phyloP scores from a whole-genome alignment of 2,797 vertebrate species.

The Sarcoramphus papa region DNA sequence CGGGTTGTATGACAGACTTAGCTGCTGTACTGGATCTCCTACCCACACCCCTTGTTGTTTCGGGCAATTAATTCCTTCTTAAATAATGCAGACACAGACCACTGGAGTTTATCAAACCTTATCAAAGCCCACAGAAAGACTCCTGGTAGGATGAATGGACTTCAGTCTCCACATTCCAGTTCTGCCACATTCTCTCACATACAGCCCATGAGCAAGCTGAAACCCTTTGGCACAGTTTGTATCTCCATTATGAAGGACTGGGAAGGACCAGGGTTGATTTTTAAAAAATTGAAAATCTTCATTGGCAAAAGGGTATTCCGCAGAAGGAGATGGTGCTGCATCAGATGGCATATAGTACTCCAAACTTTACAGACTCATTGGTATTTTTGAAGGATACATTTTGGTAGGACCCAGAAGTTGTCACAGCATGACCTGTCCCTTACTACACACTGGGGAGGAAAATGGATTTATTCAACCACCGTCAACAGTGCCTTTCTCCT shows the following conservation, averaged over 20 bases:
- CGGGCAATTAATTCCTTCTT: neutral
- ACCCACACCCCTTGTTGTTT: neutral
- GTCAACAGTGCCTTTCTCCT: neutral
- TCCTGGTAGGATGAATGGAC: neutral
- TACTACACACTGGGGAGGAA: neutral
- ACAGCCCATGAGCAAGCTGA: neutral
- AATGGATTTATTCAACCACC: neutral
- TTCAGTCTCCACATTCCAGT: neutral
- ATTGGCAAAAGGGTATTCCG: neutral
- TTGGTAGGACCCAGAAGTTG: neutral
- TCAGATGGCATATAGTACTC: neutral
- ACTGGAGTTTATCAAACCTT: neutral
- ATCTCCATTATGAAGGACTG: neutral
- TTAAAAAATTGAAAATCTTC: neutral
- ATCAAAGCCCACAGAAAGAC: neutral
- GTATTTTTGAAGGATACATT: neutral
- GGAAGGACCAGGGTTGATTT: neutral
- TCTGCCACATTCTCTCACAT: neutral
- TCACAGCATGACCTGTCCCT: neutral
- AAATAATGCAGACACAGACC: neutral
- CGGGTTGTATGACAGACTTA: neutral
- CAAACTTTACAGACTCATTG: neutral
- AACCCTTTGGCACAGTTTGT: neutral
- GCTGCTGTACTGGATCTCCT: neutral
- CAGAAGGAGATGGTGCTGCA: neutral